phyloP scores from a whole-genome alignment of 2,888 invertebrate genomes.

The Aspidiotus rigidus region DNA sequence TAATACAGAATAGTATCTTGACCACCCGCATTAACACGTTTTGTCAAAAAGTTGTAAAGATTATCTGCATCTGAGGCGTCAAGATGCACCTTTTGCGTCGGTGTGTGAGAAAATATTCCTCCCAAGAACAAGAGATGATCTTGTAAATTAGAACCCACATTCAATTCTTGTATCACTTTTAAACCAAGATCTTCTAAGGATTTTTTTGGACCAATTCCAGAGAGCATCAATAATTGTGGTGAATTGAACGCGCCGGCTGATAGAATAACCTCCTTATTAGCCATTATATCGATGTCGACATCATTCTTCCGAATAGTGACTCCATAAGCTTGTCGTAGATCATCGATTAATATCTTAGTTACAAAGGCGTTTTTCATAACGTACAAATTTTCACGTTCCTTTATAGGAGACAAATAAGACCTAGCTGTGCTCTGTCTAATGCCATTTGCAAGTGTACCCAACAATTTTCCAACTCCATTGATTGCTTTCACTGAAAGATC shows the following conservation, averaged over 20 bases:
- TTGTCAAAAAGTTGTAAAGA: conserved; percentile 12
- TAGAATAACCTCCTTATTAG: conserved; percentile 17
- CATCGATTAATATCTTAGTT: conserved; percentile 44
- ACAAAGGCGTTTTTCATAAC: conserved; percentile 52
- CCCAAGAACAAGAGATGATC: conserved; percentile 25
- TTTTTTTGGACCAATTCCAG: conserved; percentile 26
- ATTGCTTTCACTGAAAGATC: conserved; percentile 13
- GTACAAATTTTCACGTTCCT: conserved; percentile 50
- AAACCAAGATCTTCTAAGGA: conserved; percentile 10
- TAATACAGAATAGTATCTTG: conserved; percentile 15
- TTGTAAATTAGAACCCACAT: conserved; percentile 27
- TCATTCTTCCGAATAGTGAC: not conserved
- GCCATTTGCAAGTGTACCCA: conserved; percentile 38
- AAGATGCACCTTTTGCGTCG: not conserved
- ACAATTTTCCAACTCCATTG: conserved; percentile 9
- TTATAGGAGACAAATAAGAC: conserved; percentile 45
- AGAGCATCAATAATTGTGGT: conserved; percentile 25
- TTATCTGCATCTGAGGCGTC: conserved; percentile 6
- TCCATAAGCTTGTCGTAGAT: conserved; percentile 16
- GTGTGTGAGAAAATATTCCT: not conserved
- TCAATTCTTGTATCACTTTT: conserved; percentile 1
- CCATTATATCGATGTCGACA: not conserved
- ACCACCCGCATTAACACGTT: not conserved
- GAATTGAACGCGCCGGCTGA: conserved; percentile 28
- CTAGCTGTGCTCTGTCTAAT: conserved; percentile 44